phyloP scores from a whole-genome alignment of 1,140 invertebrate genomes.

The Metopolophium dirhodum region DNA sequence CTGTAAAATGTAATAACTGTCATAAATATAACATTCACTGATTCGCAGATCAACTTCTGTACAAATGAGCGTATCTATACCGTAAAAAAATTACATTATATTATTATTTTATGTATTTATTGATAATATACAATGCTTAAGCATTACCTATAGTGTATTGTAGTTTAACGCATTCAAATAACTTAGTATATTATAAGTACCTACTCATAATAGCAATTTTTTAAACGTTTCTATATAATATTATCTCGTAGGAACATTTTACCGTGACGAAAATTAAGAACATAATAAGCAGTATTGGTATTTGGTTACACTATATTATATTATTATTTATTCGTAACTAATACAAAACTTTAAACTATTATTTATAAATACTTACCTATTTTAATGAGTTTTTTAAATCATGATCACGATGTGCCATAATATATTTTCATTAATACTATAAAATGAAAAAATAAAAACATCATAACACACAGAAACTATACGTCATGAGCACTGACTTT shows the following conservation, averaged over 20 bases:
- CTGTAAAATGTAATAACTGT: slow-evolving; percentile 11
- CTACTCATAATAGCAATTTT: background rate
- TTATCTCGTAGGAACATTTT: background rate
- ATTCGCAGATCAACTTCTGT: slow-evolving; percentile 26
- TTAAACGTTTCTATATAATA: background rate
- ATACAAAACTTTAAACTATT: background rate
- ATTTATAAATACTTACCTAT: background rate
- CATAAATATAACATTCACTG: slow-evolving; percentile 22
- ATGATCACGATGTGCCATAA: background rate
- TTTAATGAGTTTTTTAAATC: background rate
- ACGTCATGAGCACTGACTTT: background rate
- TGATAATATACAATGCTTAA: background rate
- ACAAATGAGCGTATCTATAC: background rate
- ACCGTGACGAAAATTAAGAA: background rate
- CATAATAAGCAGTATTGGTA: background rate
- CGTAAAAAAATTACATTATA: background rate
- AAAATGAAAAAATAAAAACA: background rate
- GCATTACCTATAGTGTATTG: background rate
- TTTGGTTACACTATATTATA: background rate
- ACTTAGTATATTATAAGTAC: too few species aligned
- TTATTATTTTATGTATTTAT: background rate
- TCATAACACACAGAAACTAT: background rate
- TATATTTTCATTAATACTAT: background rate
- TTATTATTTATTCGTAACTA: background rate
- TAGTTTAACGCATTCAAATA: background rate